Evolutionary conservation across 1,140 invertebrate genomes (phyloP).

Genomic region (Cyclina sinensis): DNA sequence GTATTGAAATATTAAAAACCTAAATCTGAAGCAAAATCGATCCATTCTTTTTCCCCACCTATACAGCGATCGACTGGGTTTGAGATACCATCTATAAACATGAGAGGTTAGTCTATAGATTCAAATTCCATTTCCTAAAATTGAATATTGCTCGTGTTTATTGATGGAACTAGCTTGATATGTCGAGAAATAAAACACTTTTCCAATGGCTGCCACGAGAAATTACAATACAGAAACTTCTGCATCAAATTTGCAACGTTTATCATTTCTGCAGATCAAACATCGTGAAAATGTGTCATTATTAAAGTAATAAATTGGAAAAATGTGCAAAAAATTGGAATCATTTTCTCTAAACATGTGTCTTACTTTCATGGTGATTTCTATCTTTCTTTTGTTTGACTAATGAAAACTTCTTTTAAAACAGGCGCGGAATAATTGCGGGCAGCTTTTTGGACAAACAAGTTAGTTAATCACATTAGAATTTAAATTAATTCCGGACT

Average conservation of each 20-base stretch:
- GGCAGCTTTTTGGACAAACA: no score
- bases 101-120: constrained; percentile 31
- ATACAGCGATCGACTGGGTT: background rate
- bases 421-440: no score
- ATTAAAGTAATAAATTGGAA: background rate
- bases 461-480: no score
- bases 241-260: constrained; percentile 24
- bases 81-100: constrained; percentile 45
- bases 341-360: no score
- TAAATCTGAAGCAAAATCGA: constrained; percentile 37
- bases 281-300: background rate
- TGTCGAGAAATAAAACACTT: constrained; percentile 43
- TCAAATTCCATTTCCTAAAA: constrained; percentile 63
- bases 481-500: no score
- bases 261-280: constrained; percentile 16
- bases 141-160: constrained; percentile 53
- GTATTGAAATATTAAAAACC: constrained; percentile 36
- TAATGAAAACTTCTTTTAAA: no score
- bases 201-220: constrained; percentile 17
- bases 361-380: no score
- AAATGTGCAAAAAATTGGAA: background rate
- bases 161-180: constrained; percentile 24
- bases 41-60: constrained; percentile 12
- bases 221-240: constrained; percentile 37
- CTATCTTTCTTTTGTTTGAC: no score